Evolutionary conservation across 2,888 invertebrate genomes (phyloP).

Genomic region (Erpobdella octoculata): DNA sequence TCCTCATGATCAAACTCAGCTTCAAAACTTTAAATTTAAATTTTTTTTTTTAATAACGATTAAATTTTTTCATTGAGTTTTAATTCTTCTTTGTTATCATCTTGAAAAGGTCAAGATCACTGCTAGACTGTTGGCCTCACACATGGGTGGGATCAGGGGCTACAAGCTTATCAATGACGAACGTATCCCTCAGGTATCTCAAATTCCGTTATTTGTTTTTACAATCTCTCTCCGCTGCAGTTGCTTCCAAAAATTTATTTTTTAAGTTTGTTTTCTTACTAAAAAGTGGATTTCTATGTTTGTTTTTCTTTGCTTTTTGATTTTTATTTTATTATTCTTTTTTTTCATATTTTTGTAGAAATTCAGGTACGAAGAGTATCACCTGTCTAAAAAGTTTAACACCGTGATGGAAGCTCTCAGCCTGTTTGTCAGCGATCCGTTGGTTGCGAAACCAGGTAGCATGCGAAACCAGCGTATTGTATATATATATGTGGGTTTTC

Average conservation of each 20-base stretch:
- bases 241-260: not conserved
- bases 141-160: slow-evolving; percentile 58
- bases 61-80: too few species aligned
- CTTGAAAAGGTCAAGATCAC: slow-evolving; percentile 53
- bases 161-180: slow-evolving; percentile 45
- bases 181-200: not conserved
- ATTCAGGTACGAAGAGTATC: slow-evolving; percentile 51
- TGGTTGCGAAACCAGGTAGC: slow-evolving; percentile 57
- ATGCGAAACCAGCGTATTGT: too few species aligned
- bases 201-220: not conserved
- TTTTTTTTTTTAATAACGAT: not conserved
- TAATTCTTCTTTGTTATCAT: not conserved
- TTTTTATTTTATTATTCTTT: too few species aligned
- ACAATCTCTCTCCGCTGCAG: not conserved
- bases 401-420: slow-evolving; percentile 52
- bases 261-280: not conserved
- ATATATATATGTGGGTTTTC: too few species aligned
- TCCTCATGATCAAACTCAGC: too few species aligned
- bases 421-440: slow-evolving; percentile 57
- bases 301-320: too few species aligned
- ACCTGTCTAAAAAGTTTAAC: slow-evolving; percentile 51
- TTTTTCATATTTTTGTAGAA: slow-evolving; percentile 36
- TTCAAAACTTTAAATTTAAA: not conserved
- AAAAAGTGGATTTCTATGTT: not conserved
- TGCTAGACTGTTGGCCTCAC: slow-evolving; percentile 55